These are phyloP conservation scores for Pogonomyrmex californicus DNA, from an alignment of 1,140 invertebrate species.

Conservation along the genomic window DNA sequence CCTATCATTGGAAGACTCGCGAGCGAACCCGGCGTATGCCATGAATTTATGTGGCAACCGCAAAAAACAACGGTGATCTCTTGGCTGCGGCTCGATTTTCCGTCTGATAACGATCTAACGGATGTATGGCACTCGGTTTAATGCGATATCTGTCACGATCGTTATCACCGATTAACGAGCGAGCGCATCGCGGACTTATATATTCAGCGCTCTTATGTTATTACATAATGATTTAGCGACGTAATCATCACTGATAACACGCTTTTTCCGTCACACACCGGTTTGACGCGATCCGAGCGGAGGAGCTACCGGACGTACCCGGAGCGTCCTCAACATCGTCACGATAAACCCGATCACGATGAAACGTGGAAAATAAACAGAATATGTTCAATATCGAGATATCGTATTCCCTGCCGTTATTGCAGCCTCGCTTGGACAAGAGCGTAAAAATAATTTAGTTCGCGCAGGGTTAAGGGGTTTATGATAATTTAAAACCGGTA, in stretches of 20 bases:
- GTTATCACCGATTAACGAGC: slow-evolving; percentile 56
- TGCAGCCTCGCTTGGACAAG: neutral
- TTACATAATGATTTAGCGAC: slow-evolving; percentile 36
- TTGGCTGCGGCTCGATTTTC: slow-evolving; percentile 38
- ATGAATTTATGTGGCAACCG: slow-evolving; percentile 60
- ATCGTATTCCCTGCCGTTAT: neutral
- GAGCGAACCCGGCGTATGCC: slow-evolving; percentile 30
- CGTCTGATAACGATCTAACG: slow-evolving; percentile 71
- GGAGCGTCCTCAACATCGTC: neutral
- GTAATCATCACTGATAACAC: slow-evolving; percentile 16
- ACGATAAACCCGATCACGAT: neutral
- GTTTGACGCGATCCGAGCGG: neutral
- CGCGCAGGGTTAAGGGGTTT: slow-evolving; percentile 36
- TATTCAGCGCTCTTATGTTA: slow-evolving; percentile 41
- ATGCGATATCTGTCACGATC: slow-evolving; percentile 61
- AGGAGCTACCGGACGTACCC: neutral
- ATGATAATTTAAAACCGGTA: slow-evolving; percentile 58
- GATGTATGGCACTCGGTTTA: slow-evolving; percentile 48
- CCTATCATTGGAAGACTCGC: slow-evolving; percentile 60
- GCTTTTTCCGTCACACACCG: neutral
- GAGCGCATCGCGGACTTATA: slow-evolving; percentile 32
- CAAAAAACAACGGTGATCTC: slow-evolving; percentile 61
- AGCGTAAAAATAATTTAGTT: slow-evolving; percentile 56
- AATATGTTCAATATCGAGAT: slow-evolving; percentile 7
- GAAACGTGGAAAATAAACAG: slow-evolving; percentile 12